Percentiles rank a stretch among this genome's conserved stretches.
Evolutionary conservation across 37 sponge, comb jelly and placozoan genomes (phyloP).

Genomic region (Bolinopsis microptera): DNA sequence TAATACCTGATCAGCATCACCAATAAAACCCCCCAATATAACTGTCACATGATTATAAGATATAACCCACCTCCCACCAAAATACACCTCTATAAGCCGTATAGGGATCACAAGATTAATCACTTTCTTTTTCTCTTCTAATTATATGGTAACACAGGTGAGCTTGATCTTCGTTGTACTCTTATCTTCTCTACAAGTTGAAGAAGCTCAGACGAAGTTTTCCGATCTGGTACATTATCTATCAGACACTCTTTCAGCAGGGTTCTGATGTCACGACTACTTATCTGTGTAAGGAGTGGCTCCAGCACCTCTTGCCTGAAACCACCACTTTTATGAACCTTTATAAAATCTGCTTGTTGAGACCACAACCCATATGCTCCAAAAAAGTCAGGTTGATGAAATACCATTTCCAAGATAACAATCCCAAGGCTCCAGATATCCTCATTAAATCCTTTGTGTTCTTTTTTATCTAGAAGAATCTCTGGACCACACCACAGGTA

Average conservation of each 20-base stretch:
- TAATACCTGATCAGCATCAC: too few relatives aligned
- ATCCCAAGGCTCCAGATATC: background rate
- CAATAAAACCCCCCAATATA: too few relatives aligned
- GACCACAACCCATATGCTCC: background rate
- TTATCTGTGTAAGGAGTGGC: background rate
- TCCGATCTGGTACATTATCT: background rate
- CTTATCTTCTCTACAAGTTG: background rate
- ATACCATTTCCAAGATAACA: background rate
- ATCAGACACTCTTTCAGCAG: background rate
- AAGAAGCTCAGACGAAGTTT: background rate
- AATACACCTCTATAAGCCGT: too few relatives aligned
- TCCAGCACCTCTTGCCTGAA: background rate
- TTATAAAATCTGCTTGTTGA: background rate
- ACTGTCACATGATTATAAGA: too few relatives aligned
- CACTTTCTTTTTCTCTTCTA: too few relatives aligned
- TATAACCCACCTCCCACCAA: too few relatives aligned
- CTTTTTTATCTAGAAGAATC: background rate
- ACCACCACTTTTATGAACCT: background rate
- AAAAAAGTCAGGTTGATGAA: background rate
- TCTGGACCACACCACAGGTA: background rate
- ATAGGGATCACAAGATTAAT: too few relatives aligned
- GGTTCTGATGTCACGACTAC: background rate
- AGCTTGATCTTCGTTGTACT: background rate
- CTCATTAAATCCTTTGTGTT: background rate
- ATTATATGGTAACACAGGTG: too few relatives aligned